Conservation (phyloP, 1,140 invertebrate genomes). For the Ylistrum balloti region DNA sequence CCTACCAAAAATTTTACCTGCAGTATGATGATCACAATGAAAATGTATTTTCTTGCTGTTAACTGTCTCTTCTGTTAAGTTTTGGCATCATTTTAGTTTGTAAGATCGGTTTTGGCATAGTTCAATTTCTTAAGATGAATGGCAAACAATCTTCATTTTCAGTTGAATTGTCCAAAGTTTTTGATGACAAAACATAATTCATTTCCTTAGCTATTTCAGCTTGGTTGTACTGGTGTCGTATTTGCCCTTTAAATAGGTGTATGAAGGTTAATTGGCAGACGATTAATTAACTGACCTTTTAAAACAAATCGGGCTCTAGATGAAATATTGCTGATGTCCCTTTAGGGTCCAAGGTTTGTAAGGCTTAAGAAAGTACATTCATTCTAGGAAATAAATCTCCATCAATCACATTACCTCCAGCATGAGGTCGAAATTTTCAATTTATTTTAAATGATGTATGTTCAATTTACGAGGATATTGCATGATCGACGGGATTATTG, state of each 20-base stretch:
- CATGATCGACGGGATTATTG: no score
- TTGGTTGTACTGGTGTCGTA: neutral
- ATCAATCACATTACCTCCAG: neutral
- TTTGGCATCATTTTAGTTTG: neutral
- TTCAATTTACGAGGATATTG: neutral
- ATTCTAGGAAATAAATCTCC: neutral
- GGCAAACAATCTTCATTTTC: neutral
- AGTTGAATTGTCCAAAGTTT: neutral
- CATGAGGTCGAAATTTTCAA: neutral
- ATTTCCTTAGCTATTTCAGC: neutral
- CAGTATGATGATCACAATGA: neutral
- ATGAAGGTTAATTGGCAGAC: neutral
- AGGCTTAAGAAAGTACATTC: neutral
- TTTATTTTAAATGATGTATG: constrained; percentile 8
- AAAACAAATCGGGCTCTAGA: neutral
- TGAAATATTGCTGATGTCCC: neutral
- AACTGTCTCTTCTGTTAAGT: neutral
- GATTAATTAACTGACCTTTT: neutral
- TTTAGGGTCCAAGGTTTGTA: neutral
- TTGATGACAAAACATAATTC: neutral
- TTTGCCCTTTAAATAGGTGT: constrained; percentile 3
- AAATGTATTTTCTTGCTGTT: neutral
- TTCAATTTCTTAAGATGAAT: neutral
- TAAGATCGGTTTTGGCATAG: neutral
- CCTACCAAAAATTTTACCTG: neutral